Percentiles rank a stretch among this genome's conserved stretches.
Conservation (phyloP, 2,888 invertebrate species). For the Spicauda simplicius region DNA sequence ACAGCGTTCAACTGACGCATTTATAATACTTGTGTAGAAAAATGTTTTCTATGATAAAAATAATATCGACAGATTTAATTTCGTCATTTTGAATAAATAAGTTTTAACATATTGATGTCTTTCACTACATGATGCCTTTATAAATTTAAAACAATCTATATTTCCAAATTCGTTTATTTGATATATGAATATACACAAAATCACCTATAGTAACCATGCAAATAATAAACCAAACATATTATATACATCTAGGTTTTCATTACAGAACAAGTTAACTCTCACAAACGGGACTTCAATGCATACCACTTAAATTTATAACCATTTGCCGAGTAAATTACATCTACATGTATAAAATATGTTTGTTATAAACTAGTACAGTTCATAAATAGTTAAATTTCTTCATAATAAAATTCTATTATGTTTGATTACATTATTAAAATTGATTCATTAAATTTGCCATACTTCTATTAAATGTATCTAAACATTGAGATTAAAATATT, state of each 20-base stretch:
- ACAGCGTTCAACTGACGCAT: slow-evolving; percentile 59
- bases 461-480: slow-evolving; percentile 47
- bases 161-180: slow-evolving; percentile 60
- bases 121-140: neutral
- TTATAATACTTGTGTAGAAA: slow-evolving; percentile 66
- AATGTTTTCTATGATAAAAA: slow-evolving; percentile 62
- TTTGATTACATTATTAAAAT: slow-evolving; percentile 40
- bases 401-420: slow-evolving; percentile 38
- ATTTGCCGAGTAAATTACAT: neutral
- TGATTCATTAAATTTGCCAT: slow-evolving; percentile 38
- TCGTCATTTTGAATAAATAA: slow-evolving; percentile 68
- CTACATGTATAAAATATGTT: neutral
- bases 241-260: neutral
- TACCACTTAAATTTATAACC: neutral
- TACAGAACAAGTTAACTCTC: neutral
- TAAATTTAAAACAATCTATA: neutral
- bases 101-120: slow-evolving; percentile 53
- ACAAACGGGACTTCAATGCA: too few relatives aligned
- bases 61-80: slow-evolving; percentile 67
- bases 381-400: slow-evolving; percentile 48
- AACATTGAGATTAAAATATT: slow-evolving; percentile 43
- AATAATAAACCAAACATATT: slow-evolving; percentile 36
- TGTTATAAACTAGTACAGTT: slow-evolving; percentile 47
- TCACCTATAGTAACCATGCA: slow-evolving; percentile 64
- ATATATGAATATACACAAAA: slow-evolving; percentile 53